These are phyloP conservation scores for Cabera pusaria DNA, from an alignment of 2,888 invertebrate genomes.

Conservation along the genomic window DNA sequence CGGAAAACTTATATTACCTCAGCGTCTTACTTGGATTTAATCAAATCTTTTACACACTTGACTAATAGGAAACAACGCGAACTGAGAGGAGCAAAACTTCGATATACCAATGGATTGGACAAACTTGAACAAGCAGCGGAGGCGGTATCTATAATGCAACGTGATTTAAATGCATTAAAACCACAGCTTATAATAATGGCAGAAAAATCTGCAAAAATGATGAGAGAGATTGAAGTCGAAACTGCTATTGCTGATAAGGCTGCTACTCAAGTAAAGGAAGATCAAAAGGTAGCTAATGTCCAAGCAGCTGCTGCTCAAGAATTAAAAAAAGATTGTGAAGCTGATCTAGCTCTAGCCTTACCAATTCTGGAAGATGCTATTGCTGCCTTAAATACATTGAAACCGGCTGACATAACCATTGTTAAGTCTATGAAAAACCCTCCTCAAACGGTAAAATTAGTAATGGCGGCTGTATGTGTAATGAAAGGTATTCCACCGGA, in stretches of 20 bases:
- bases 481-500: constrained; percentile 92
- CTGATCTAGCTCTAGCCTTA: constrained; percentile 94
- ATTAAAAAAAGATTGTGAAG: constrained; percentile 95
- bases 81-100: constrained; percentile 87
- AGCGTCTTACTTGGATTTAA: constrained; percentile 92
- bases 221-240: constrained; percentile 89
- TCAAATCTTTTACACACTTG: constrained; percentile 88
- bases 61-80: constrained; percentile 89
- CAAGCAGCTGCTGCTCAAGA: constrained; percentile 93
- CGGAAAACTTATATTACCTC: constrained; percentile 93
- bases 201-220: constrained; percentile 88
- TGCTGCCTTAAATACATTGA: constrained; percentile 91
- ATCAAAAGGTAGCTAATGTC: constrained; percentile 93
- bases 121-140: constrained; percentile 90
- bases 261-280: constrained; percentile 90
- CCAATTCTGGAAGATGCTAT: constrained; percentile 91
- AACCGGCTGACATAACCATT: constrained; percentile 92
- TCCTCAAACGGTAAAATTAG: constrained; percentile 90
- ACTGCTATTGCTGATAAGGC: constrained; percentile 90
- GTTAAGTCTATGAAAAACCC: constrained; percentile 96
- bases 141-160: constrained; percentile 90
- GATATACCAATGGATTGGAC: constrained; percentile 90
- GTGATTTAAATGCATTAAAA: constrained; percentile 87
- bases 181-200: constrained; percentile 90
- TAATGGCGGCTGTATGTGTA: constrained; percentile 96